These are phyloP conservation scores for Pipistrellus pygmaeus DNA, from an alignment of 2,797 vertebrate species.

Conservation along the genomic window DNA sequence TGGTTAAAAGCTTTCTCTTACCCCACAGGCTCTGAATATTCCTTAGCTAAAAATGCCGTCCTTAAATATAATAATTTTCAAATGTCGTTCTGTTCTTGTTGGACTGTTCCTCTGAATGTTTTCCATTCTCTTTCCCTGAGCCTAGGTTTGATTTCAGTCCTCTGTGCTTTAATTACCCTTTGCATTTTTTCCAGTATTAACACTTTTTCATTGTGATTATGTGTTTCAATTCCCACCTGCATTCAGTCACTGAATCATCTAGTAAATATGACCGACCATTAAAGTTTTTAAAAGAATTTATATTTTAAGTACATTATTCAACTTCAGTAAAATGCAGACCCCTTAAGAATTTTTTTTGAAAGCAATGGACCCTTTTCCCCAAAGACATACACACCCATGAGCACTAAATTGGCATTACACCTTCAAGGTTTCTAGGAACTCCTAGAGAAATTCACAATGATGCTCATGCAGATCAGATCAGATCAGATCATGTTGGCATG, in stretches of 20 bases:
- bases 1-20: neutral
- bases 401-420: neutral
- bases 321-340: conserved; percentile 15
- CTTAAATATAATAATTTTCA: too few species aligned
- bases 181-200: conserved; percentile 18
- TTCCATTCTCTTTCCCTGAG: neutral
- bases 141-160: neutral
- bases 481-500: neutral
- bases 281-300: conserved; percentile 27
- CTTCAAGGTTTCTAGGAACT: neutral
- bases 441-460: conserved; percentile 8
- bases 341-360: conserved; percentile 14
- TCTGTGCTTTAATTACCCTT: conserved; percentile 2
- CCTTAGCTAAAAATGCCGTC: neutral
- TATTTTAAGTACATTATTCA: conserved; percentile 26
- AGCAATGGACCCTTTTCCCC: neutral
- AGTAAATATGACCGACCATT: conserved; percentile 38
- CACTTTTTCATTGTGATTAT: conserved; percentile 37
- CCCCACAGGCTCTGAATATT: neutral
- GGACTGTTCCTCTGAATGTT: conserved; percentile 20
- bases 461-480: neutral
- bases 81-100: neutral
- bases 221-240: neutral
- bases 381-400: neutral
- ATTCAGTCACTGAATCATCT: neutral